A percentile compares a stretch with the other conserved stretches of the same genome.
Evolutionary conservation across 2,797 vertebrate genomes (phyloP).

Genomic region (Enteromius anoplus): DNA sequence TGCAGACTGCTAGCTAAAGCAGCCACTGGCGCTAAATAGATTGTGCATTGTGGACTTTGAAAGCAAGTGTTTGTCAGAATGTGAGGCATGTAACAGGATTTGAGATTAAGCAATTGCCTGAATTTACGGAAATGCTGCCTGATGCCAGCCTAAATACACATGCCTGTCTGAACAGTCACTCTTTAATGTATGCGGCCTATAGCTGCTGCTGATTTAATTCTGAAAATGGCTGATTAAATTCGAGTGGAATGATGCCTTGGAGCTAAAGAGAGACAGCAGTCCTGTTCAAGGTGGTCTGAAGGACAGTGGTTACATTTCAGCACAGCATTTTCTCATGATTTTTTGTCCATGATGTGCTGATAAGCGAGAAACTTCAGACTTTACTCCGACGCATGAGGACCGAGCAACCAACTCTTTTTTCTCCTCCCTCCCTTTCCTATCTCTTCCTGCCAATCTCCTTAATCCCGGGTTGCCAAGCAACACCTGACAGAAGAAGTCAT

Average conservation of each 20-base stretch:
- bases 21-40: not conserved
- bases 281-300: not conserved
- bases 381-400: conserved; percentile 3
- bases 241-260: conserved; percentile 14
- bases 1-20: conserved; percentile 1
- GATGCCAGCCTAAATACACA: conserved; percentile 12
- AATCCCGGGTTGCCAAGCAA: conserved; percentile 61
- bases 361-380: conserved; percentile 3
- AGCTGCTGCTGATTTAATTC: not conserved
- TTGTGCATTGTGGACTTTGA: conserved; percentile 24
- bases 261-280: not conserved
- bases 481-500: conserved; percentile 49
- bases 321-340: not conserved
- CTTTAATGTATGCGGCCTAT: not conserved
- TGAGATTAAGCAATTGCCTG: conserved; percentile 12
- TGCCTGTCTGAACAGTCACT: not conserved
- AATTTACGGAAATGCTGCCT: conserved; percentile 33
- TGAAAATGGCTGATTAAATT: conserved; percentile 5
- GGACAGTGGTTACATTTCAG: not conserved
- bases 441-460: conserved; percentile 46
- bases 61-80: conserved; percentile 33
- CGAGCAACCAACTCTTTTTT: conserved; percentile 27
- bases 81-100: conserved; percentile 37
- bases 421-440: conserved; percentile 27
- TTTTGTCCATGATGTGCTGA: not conserved